These are phyloP conservation scores for Orthonevra nobilis DNA, from an alignment of 2,888 invertebrate species.

Conservation along the genomic window DNA sequence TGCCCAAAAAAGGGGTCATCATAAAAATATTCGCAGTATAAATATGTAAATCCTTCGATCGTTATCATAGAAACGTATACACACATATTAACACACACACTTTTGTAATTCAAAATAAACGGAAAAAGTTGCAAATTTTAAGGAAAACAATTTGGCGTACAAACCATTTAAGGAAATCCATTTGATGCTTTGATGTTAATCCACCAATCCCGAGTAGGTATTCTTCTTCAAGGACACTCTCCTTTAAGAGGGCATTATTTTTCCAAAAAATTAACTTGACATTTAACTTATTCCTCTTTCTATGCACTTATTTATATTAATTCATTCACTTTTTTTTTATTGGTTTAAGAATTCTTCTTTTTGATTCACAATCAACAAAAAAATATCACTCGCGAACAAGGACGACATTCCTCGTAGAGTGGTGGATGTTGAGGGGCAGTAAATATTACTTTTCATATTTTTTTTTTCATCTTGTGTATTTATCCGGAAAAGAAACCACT, in stretches of 20 bases:
- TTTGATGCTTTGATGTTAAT: slow-evolving; percentile 50
- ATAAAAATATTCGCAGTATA: no score
- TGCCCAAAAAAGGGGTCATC: no score
- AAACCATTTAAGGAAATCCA: slow-evolving; percentile 66
- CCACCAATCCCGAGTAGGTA: slow-evolving; percentile 15
- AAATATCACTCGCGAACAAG: slow-evolving; percentile 54
- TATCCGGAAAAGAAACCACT: background rate
- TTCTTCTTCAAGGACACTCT: slow-evolving; percentile 8
- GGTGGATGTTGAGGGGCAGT: slow-evolving; percentile 3
- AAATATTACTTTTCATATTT: slow-evolving; percentile 44
- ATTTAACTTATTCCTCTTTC: background rate
- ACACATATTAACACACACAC: no score
- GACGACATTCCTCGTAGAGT: slow-evolving; percentile 18
- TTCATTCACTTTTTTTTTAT: slow-evolving; percentile 29
- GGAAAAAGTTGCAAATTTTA: no score
- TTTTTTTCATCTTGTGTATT: slow-evolving; percentile 43
- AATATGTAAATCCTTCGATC: no score
- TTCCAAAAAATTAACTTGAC: background rate
- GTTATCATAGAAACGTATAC: no score
- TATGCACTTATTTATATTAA: slow-evolving; percentile 17
- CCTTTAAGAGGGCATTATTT: slow-evolving; percentile 24
- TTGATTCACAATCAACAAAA: slow-evolving; percentile 40
- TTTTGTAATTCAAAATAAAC: no score
- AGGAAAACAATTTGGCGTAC: no score
- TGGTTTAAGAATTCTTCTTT: slow-evolving; percentile 13